Percentiles rank a stretch among this genome's conserved stretches.
phyloP scores from a whole-genome alignment of 2,888 invertebrate genomes.

The Drosophila ezoana region DNA sequence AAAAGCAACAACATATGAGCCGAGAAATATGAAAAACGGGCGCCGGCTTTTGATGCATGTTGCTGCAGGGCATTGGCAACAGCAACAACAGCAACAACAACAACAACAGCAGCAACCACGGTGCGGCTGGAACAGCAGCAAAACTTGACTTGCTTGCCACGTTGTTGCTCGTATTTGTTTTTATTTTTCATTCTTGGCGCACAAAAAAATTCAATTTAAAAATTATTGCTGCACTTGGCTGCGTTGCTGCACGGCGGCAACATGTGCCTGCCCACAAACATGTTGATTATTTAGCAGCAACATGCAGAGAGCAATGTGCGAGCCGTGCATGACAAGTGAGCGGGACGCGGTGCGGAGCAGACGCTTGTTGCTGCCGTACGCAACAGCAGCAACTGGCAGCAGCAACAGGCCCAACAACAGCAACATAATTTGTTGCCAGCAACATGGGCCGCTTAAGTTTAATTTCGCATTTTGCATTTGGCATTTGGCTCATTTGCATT shows the following conservation, averaged over 20 bases:
- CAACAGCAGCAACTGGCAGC: slow-evolving; percentile 20
- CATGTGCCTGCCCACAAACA: slow-evolving; percentile 65
- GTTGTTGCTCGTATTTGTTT: slow-evolving; percentile 61
- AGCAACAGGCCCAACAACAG: slow-evolving; percentile 29
- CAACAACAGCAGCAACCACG: slow-evolving; percentile 34
- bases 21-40: slow-evolving; percentile 75
- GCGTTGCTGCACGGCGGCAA: slow-evolving; percentile 59
- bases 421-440: slow-evolving; percentile 79
- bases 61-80: slow-evolving; percentile 61
- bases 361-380: slow-evolving; percentile 38
- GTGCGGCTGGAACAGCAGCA: slow-evolving; percentile 27
- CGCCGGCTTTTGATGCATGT: slow-evolving; percentile 76
- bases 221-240: slow-evolving; percentile 81
- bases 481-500: slow-evolving; percentile 79
- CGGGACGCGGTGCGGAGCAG: slow-evolving; percentile 7
- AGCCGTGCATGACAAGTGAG: slow-evolving; percentile 46
- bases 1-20: slow-evolving; percentile 56
- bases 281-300: slow-evolving; percentile 76
- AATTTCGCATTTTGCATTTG: slow-evolving; percentile 73
- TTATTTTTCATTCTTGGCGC: slow-evolving; percentile 38
- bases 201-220: slow-evolving; percentile 81
- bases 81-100: slow-evolving; percentile 25
- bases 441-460: slow-evolving; percentile 66
- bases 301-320: slow-evolving; percentile 49
- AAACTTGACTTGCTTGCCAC: slow-evolving; percentile 54